A percentile compares a stretch with the other conserved stretches of the same genome.
Evolutionary conservation across 1,140 invertebrate species (phyloP).

Genomic region (Riptortus pedestris): DNA sequence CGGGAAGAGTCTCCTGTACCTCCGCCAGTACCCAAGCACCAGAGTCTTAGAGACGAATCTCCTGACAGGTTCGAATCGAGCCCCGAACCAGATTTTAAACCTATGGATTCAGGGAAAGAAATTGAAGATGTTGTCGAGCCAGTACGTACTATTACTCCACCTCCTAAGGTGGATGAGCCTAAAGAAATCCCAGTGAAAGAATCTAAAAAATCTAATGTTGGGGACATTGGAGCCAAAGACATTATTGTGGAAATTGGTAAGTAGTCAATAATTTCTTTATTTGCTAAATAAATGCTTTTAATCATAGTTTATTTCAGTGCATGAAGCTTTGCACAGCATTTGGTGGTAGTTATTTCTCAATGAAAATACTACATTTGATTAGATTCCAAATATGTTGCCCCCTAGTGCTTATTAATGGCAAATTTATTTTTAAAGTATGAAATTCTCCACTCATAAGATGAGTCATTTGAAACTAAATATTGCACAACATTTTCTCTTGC

Average conservation of each 20-base stretch:
- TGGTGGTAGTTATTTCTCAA: too few relatives aligned
- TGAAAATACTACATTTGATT: too few relatives aligned
- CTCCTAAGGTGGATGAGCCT: neutral
- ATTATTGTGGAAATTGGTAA: slow-evolving; percentile 23
- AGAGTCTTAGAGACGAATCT: neutral
- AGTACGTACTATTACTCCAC: neutral
- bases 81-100: slow-evolving; percentile 4
- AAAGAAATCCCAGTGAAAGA: slow-evolving; percentile 2
- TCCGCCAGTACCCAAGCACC: slow-evolving; percentile 17
- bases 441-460: neutral
- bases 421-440: neutral
- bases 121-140: neutral
- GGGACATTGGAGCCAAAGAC: slow-evolving; percentile 20
- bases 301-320: too few relatives aligned
- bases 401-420: neutral
- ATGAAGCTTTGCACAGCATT: too few relatives aligned
- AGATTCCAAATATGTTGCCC: too few relatives aligned
- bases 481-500: slow-evolving; percentile 7
- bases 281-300: too few relatives aligned
- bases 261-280: too few relatives aligned
- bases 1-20: slow-evolving; percentile 19
- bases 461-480: neutral
- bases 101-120: neutral
- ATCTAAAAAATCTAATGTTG: neutral
- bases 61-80: slow-evolving; percentile 2